Evolutionary conservation across 2,888 invertebrate species (phyloP).

Genomic region (Nomada goodeniana): DNA sequence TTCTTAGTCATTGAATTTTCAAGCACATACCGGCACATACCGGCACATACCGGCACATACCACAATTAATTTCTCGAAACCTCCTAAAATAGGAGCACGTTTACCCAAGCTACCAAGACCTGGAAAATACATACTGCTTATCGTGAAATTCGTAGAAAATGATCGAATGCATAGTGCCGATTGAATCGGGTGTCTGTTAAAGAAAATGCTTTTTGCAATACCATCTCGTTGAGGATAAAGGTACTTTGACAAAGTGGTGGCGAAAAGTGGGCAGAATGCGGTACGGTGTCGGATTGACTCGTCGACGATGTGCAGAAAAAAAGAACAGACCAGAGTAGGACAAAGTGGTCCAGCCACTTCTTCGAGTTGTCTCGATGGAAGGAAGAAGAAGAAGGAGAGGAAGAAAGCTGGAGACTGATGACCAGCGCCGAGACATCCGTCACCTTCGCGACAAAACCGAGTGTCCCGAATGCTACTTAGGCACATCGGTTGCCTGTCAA

Average conservation of each 20-base stretch:
- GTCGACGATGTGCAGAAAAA: constrained; percentile 73
- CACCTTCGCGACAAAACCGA: constrained; percentile 78
- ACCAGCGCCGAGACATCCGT: constrained; percentile 73
- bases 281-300: constrained; percentile 79
- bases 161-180: not conserved
- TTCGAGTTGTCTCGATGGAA: constrained; percentile 65
- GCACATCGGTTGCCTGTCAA: constrained; percentile 55
- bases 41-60: too few species aligned
- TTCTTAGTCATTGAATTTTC: too few species aligned
- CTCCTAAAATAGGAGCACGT: too few species aligned
- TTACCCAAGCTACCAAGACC: too few species aligned
- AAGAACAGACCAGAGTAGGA: constrained; percentile 70
- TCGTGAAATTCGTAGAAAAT: not conserved
- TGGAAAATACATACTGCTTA: too few species aligned
- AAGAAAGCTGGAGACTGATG: constrained; percentile 66
- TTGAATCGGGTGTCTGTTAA: constrained; percentile 32
- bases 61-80: too few species aligned
- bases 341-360: constrained; percentile 83
- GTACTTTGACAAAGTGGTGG: constrained; percentile 68
- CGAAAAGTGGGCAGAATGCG: constrained; percentile 71
- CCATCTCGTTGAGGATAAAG: constrained; percentile 45
- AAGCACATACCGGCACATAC: too few species aligned
- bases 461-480: constrained; percentile 71
- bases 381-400: constrained; percentile 39
- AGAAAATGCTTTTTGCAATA: constrained; percentile 16